Conservation (phyloP, 2,113 vertebrate genomes). For the Aegotheles bennettii region DNA sequence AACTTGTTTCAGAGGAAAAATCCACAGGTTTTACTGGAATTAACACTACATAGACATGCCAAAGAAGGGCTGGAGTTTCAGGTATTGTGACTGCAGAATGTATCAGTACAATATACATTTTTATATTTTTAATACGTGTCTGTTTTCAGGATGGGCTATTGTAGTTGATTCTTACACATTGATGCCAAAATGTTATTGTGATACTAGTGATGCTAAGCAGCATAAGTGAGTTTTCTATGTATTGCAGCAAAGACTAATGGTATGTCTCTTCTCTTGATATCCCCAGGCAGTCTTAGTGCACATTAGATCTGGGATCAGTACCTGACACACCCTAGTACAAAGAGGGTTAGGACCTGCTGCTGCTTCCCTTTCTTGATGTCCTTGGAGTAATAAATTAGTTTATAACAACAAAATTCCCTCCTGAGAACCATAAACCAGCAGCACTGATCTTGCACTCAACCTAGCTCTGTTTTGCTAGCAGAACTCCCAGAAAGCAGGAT, state of each 20-base stretch:
- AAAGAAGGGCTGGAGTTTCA: not conserved
- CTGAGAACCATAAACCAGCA: not conserved
- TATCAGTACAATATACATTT: not conserved
- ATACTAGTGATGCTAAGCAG: not conserved
- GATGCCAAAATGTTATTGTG: not conserved
- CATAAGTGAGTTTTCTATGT: not conserved
- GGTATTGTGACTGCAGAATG: not conserved
- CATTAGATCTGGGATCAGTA: not conserved
- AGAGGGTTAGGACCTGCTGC: not conserved
- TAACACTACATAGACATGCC: fast-evolving
- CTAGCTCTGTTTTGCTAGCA: not conserved
- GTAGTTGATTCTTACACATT: fast-evolving
- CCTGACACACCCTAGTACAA: not conserved
- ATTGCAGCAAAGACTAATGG: not conserved
- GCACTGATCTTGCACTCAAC: not conserved
- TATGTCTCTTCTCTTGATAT: not conserved
- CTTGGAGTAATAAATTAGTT: not conserved
- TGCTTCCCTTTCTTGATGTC: not conserved
- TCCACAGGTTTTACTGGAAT: not conserved
- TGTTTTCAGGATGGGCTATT: not conserved
- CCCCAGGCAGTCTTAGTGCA: not conserved
- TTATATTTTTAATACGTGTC: not conserved
- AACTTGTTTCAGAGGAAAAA: not conserved
- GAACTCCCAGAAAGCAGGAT: not conserved
- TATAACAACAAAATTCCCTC: not conserved